Evolutionary conservation across 2,888 invertebrate species (phyloP), one percentile per base, ranked within the genome.

Genomic region (Clunio marinus): DNA sequence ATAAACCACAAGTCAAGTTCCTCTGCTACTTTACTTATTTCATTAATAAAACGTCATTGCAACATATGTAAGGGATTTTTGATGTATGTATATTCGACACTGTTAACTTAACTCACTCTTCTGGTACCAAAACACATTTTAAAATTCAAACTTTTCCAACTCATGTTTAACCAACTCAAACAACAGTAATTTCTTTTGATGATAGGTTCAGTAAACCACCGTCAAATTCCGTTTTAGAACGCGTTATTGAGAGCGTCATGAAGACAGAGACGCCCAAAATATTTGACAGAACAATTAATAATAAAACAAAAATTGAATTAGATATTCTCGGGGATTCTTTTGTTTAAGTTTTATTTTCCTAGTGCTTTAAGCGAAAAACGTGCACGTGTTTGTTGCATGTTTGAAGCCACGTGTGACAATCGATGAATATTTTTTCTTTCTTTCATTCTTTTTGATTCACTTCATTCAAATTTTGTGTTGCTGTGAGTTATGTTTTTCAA

Each of bases 391-490:
- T 32, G 28, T 20, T 57, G 57, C 13, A 32, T 60, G 60, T 60
- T 60, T 37, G 20, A 22, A 37, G 60, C 37, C 60, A 60, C 60
- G 60, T 60, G 60, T 60, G 60, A 60, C 60, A 60, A 60, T 60
- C 60, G 60, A 60, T 37, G 37, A 37, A 41, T 37, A n/a, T n/a
- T n/a, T n/a, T n/a, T n/a, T n/a, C n/a, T n/a, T n/a, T n/a, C n/a
- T n/a, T n/a, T n/a, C n/a, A n/a, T n/a, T n/a, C n/a, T 60, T 60
- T 60, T 35, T 60, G 60, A 37, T 60, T 60, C 37, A 60, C 37
- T 60, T 60, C 60, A 60, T 25, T 35, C 60, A 15, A 60, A 60
- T 37, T 13, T n/a, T 32, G 28, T 24, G 10, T 22, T 25, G n/a
- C 24, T 46, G 2, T 55, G 1, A n/a, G n/a, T n/a, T n/a, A 5